Percentiles rank a stretch among this genome's conserved stretches.
These are phyloP conservation scores for Drosophila setifemur DNA, from an alignment of 1,140 invertebrate species.

Conservation along the genomic window DNA sequence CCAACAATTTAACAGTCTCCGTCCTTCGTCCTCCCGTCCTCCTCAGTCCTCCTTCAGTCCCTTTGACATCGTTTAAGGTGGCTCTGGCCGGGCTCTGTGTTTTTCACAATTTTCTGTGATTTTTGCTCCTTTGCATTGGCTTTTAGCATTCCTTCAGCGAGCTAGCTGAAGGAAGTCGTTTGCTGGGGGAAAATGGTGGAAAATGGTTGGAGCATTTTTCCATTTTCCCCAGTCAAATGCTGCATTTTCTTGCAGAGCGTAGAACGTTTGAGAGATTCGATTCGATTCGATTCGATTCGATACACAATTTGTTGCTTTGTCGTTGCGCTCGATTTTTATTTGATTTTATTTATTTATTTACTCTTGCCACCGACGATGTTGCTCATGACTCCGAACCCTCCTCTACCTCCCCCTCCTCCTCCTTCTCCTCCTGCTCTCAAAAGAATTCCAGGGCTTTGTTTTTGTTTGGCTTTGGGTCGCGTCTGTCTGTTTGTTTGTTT, in stretches of 20 bases:
- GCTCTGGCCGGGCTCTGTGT: too few species aligned
- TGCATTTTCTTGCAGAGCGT: neutral
- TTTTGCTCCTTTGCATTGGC: slow-evolving; percentile 3
- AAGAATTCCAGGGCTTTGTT: slow-evolving; percentile 9
- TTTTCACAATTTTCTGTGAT: neutral
- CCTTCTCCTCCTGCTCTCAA: neutral
- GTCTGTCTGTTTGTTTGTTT: slow-evolving; percentile 9
- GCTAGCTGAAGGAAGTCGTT: too few species aligned
- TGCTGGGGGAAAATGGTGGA: neutral
- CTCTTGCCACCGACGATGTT: slow-evolving; percentile 22
- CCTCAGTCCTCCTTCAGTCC: too few species aligned
- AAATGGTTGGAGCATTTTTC: too few species aligned
- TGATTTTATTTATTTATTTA: slow-evolving; percentile 44
- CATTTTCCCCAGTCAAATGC: neutral
- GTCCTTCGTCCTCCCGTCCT: too few species aligned
- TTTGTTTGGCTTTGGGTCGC: slow-evolving; percentile 19
- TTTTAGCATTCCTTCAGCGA: slow-evolving; percentile 12
- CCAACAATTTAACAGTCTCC: neutral
- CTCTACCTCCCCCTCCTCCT: neutral
- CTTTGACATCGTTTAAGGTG: slow-evolving; percentile 6
- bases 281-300: neutral
- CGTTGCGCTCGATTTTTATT: slow-evolving; percentile 25
- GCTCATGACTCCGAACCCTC: too few species aligned
- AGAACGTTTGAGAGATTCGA: neutral
- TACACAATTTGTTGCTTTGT: neutral